Percentiles rank a stretch among this genome's conserved stretches.
These are phyloP conservation scores for Vanacampus margaritifer DNA, from an alignment of 2,113 vertebrate genomes.

Conservation along the genomic window DNA sequence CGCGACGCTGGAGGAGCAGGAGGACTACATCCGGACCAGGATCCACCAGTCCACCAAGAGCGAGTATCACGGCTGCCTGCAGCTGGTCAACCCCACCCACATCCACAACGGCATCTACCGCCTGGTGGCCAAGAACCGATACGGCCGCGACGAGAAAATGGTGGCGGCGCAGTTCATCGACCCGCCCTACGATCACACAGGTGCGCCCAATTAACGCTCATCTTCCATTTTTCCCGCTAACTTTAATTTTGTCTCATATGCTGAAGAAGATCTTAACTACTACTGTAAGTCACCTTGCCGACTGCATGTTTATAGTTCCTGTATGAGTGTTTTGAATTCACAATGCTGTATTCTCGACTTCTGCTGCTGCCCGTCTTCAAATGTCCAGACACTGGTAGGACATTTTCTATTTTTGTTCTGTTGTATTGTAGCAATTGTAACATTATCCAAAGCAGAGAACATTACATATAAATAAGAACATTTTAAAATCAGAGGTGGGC, in stretches of 20 bases:
- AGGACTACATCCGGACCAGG: conserved; percentile 86
- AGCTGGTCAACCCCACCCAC: conserved; percentile 92
- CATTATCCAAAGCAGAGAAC: background rate
- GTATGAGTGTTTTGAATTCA: background rate
- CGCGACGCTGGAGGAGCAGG: conserved; percentile 79
- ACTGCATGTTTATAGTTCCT: background rate
- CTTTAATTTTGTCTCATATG: conserved; percentile 6
- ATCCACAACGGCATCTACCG: conserved; percentile 93
- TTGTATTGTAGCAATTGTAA: background rate
- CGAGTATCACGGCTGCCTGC: conserved; percentile 93
- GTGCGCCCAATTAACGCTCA: conserved; percentile 1
- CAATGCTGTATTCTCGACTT: background rate
- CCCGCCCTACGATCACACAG: conserved; percentile 77
- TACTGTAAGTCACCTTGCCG: conserved; percentile 57
- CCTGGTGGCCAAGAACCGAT: conserved; percentile 85
- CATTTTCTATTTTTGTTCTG: background rate
- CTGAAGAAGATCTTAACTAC: conserved; percentile 37
- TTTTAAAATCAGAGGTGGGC: too few relatives aligned
- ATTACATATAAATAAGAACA: too few relatives aligned
- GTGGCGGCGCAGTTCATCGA: conserved; percentile 88
- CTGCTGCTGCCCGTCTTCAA: background rate
- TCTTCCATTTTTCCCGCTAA: conserved; percentile 6
- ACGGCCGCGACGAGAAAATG: conserved; percentile 82
- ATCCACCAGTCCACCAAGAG: conserved; percentile 85
- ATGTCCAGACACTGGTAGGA: conserved; percentile 52